Evolutionary conservation across 2,888 invertebrate species (phyloP).

Genomic region (Scaptomyza tumidula): DNA sequence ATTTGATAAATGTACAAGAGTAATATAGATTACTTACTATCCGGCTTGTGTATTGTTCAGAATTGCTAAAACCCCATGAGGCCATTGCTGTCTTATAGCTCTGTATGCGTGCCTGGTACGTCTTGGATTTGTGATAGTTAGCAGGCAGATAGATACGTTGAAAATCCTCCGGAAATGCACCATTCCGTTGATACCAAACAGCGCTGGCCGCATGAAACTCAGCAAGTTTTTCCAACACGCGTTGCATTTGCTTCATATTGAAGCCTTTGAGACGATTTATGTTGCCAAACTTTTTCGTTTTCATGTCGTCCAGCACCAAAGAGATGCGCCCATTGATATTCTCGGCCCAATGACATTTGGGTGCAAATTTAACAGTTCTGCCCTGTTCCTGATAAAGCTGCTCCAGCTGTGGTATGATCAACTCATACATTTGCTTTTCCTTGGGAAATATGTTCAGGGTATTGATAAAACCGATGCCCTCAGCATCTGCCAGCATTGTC

Average conservation of each 20-base stretch:
- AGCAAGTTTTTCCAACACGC: constrained; percentile 81
- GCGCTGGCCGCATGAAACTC: constrained; percentile 83
- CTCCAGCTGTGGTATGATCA: constrained; percentile 79
- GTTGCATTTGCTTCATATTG: constrained; percentile 79
- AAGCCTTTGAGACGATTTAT: constrained; percentile 81
- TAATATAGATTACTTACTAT: constrained; percentile 64
- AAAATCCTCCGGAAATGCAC: constrained; percentile 73
- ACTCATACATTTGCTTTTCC: constrained; percentile 81
- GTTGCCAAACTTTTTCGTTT: constrained; percentile 76
- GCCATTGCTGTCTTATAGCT: constrained; percentile 79
- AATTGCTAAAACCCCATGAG: constrained; percentile 73
- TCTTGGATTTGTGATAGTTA: constrained; percentile 79
- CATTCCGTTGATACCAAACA: constrained; percentile 72
- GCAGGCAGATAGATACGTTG: constrained; percentile 78
- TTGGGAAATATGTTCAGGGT: constrained; percentile 82
- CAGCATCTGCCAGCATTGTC: constrained; percentile 74
- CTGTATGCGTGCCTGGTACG: constrained; percentile 73
- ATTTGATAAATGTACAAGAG: neutral
- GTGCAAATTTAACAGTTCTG: constrained; percentile 72
- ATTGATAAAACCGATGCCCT: constrained; percentile 75
- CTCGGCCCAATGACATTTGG: constrained; percentile 79
- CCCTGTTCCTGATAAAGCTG: constrained; percentile 73
- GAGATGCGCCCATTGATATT: constrained; percentile 73
- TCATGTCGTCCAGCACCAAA: constrained; percentile 81
- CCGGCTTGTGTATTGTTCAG: constrained; percentile 72